These are phyloP conservation scores for Tanypteryx hageni DNA, from an alignment of 2,888 invertebrate species.

Conservation along the genomic window DNA sequence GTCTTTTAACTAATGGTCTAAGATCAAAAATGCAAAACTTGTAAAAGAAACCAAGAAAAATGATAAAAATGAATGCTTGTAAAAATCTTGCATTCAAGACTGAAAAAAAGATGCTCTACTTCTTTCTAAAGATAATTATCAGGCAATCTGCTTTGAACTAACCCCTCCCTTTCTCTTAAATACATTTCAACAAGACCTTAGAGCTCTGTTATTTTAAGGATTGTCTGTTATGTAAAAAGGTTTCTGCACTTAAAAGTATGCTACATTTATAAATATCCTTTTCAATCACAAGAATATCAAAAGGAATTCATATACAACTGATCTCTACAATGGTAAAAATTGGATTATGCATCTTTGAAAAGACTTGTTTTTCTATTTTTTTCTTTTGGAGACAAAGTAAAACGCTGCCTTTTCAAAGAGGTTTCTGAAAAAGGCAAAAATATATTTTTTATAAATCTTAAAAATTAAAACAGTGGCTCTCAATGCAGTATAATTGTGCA, in stretches of 20 bases:
- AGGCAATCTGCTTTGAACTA: conserved; percentile 39
- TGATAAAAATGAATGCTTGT: background rate
- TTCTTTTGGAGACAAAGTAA: conserved; percentile 27
- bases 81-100: background rate
- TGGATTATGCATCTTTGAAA: conserved; percentile 57
- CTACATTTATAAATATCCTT: conserved; percentile 64
- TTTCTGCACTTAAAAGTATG: conserved; percentile 61
- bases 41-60: background rate
- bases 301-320: conserved; percentile 60
- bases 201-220: conserved; percentile 52
- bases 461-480: conserved; percentile 60
- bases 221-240: conserved; percentile 63
- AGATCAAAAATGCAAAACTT: background rate
- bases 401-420: conserved; percentile 59
- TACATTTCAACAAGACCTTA: conserved; percentile 56
- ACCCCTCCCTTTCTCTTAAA: conserved; percentile 44
- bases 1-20: background rate
- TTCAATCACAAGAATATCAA: conserved; percentile 61
- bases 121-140: conserved; percentile 41
- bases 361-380: conserved; percentile 60
- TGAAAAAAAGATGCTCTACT: conserved; percentile 56
- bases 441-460: conserved; percentile 62
- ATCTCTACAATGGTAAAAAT: conserved; percentile 60
- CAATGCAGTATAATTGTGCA: conserved; percentile 62
- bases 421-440: conserved; percentile 60